Evolutionary conservation across 2,113 vertebrate genomes (phyloP), one percentile per base, ranked within the genome.

Genomic region (Cercocebus atys): DNA sequence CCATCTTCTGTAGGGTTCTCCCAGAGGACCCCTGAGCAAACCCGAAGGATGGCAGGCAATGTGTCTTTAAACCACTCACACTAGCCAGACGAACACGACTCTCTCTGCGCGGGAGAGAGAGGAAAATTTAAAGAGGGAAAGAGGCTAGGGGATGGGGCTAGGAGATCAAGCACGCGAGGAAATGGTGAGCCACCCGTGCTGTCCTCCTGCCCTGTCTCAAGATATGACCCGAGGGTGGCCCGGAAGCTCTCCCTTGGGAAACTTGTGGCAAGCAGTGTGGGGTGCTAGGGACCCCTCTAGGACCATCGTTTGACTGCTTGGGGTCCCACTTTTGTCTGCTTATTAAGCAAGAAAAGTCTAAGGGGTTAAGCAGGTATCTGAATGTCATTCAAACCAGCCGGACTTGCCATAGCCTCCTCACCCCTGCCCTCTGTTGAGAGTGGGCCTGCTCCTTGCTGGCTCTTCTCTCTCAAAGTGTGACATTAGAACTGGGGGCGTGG

Each of bases 171-270:
- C 73, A 1, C 16, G n/a, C 1, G 0, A 30, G 5, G 27, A 18
- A 22, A 17, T 0, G 43, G 17, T 8, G 14, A 27, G 52, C 12
- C 45, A 20, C 61, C 27, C 1, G 1, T 9, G 11, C 32, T 0
- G 8, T 45, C 78, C 43, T 73, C 2, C 52, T 83, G 16, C 11
- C 81, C 13, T 3, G 0, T 50, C 45, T 50, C 2, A 10, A 90
- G 38, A 13, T 8, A 38, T 32, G 79, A 32, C n/a, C 20, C 1
- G 0, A 43, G 22, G 13, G 20, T 38, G 40, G 10, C 50, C 50
- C 50, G 32, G 38, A 61, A 38, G 73, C 23, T 92, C 11, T 93
- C 35, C 32, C 55, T 72, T 11, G 1, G 5, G 17, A 57, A 3
- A 1, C 50, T 23, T 1, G 20, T n/a, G 43, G 7, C 16, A 80